Conservation (phyloP, 2,888 invertebrate genomes). For the Timandra comae region DNA sequence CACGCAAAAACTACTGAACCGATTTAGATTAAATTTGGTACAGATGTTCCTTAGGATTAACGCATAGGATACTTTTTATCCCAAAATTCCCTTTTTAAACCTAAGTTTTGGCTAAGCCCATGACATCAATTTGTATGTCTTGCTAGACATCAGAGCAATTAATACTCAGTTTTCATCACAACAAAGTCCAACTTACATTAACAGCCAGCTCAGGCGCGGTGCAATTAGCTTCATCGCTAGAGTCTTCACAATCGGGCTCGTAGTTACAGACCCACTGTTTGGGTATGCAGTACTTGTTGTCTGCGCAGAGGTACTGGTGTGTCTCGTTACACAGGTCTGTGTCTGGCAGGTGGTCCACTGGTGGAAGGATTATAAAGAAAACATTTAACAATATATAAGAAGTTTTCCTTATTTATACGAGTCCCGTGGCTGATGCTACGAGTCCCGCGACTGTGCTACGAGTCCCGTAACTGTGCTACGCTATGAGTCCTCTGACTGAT, state of each 20-base stretch:
- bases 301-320: slow-evolving; percentile 77
- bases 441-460: too few relatives aligned
- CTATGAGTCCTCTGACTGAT: not conserved
- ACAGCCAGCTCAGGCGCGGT: slow-evolving; percentile 13
- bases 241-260: slow-evolving; percentile 80
- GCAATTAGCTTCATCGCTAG: slow-evolving; percentile 77
- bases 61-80: too few relatives aligned
- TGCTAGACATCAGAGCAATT: too few relatives aligned
- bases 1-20: too few relatives aligned
- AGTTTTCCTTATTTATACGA: not conserved
- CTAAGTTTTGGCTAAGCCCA: too few relatives aligned
- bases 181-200: slow-evolving; percentile 45
- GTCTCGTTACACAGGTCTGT: slow-evolving; percentile 40
- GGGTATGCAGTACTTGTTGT: slow-evolving; percentile 81
- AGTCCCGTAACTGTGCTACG: not conserved
- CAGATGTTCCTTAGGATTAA: too few relatives aligned
- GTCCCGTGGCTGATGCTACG: too few relatives aligned
- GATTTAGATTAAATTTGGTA: too few relatives aligned
- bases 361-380: slow-evolving; percentile 1
- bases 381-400: not conserved
- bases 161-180: too few relatives aligned
- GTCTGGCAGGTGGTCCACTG: slow-evolving; percentile 37
- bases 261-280: slow-evolving; percentile 84
- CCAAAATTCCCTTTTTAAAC: too few relatives aligned
- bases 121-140: too few relatives aligned